Evolutionary conservation across 2,888 invertebrate genomes (phyloP).

Genomic region (Monopis laevigella): DNA sequence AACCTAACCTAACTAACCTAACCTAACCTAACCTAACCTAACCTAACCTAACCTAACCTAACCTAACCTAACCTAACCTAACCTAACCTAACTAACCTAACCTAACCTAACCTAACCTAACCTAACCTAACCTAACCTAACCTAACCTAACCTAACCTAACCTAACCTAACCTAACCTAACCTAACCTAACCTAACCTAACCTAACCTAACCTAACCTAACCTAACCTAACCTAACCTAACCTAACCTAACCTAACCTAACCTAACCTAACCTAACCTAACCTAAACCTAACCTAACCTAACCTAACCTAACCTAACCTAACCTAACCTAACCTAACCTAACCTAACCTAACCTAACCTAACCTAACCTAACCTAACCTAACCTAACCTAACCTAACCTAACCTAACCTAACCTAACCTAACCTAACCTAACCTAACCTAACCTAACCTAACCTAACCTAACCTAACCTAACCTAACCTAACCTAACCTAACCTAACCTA

Average conservation of each 20-base stretch:
- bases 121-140: neutral
- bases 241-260: slow-evolving; percentile 16
- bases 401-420: slow-evolving; percentile 17
- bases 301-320: slow-evolving; percentile 4
- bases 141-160: slow-evolving; percentile 3
- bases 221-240: slow-evolving; percentile 5
- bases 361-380: slow-evolving; percentile 10
- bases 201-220: slow-evolving; percentile 2
- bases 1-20: slow-evolving; percentile 15
- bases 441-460: slow-evolving; percentile 18
- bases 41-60: slow-evolving; percentile 14
- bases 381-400: slow-evolving; percentile 17
- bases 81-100: slow-evolving; percentile 13
- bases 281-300: slow-evolving; percentile 4
- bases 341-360: slow-evolving; percentile 14
- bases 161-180: slow-evolving; percentile 4
- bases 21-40: slow-evolving; percentile 16
- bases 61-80: slow-evolving; percentile 6
- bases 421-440: slow-evolving; percentile 18
- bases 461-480: slow-evolving; percentile 16
- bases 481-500: slow-evolving; percentile 14
- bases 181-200: too few relatives aligned
- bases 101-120: slow-evolving; percentile 6
- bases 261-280: slow-evolving; percentile 15
- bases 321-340: slow-evolving; percentile 7